Percentiles rank a stretch among this genome's conserved stretches.
Conservation (phyloP, 2,113 vertebrate genomes). For the Rhadina sibilatrix region DNA sequence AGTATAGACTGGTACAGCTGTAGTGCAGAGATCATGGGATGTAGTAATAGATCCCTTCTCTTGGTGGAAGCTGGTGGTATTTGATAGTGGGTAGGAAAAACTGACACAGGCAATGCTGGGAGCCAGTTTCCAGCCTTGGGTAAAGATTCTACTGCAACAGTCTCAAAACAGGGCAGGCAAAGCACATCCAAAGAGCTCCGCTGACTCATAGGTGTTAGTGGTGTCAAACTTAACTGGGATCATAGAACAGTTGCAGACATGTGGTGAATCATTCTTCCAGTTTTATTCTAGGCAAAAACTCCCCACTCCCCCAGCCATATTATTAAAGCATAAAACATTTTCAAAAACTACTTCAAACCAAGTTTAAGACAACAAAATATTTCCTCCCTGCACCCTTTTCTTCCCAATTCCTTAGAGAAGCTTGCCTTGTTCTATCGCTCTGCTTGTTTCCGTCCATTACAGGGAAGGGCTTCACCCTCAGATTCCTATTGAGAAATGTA, state of each 20-base stretch:
- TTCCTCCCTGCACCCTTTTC: not conserved
- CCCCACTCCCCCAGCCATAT: conserved; percentile 16
- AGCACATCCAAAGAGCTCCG: conserved; percentile 9
- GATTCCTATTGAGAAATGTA: not conserved
- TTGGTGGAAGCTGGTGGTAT: conserved; percentile 1
- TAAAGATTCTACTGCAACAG: conserved; percentile 43
- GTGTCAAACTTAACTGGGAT: conserved; percentile 52
- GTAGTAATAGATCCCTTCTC: not conserved
- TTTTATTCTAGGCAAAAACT: conserved; percentile 62
- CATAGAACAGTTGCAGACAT: conserved; percentile 55
- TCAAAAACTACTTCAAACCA: conserved; percentile 29
- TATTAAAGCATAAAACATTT: conserved; percentile 47
- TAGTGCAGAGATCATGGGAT: not conserved
- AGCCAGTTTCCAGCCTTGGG: conserved; percentile 20
- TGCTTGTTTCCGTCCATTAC: not conserved
- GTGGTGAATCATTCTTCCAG: conserved; percentile 54
- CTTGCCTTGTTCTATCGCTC: not conserved
- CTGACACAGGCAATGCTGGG: conserved; percentile 12
- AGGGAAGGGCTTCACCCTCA: not conserved
- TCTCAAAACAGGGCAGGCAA: conserved; percentile 46
- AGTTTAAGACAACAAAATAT: not conserved
- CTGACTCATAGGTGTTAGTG: conserved; percentile 65
- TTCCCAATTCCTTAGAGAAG: not conserved
- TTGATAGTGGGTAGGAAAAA: conserved; percentile 62
- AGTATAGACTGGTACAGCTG: not conserved